Conservation (phyloP, 2,888 invertebrate genomes). For the Exocentrus adspersus region DNA sequence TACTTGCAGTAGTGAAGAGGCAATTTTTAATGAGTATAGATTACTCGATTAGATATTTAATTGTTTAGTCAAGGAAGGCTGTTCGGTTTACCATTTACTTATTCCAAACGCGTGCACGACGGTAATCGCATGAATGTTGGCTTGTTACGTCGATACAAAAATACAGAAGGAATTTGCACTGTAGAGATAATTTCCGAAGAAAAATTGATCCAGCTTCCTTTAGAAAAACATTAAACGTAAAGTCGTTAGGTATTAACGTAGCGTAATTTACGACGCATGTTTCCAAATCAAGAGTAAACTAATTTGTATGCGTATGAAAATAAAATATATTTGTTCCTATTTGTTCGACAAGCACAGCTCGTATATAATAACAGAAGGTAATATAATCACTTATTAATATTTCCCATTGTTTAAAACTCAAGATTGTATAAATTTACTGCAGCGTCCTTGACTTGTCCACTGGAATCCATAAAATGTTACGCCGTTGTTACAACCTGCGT, state of each 20-base stretch:
- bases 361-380: not conserved
- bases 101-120: slow-evolving; percentile 31
- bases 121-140: slow-evolving; percentile 6
- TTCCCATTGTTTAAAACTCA: slow-evolving; percentile 5
- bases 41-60: slow-evolving; percentile 52
- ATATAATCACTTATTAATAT: not conserved
- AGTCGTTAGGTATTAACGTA: no score
- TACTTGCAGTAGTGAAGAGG: slow-evolving; percentile 38
- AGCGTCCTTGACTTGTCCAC: not conserved
- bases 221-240: no score
- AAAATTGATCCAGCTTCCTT: no score
- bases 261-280: no score
- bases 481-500: not conserved
- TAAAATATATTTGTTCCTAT: not conserved
- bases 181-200: no score
- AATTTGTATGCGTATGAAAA: not conserved
- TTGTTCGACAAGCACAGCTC: not conserved
- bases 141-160: not conserved
- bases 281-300: not conserved
- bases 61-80: slow-evolving; percentile 42
- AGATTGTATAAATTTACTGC: slow-evolving; percentile 1
- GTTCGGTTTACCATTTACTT: slow-evolving; percentile 31
- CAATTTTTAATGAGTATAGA: slow-evolving; percentile 50
- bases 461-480: not conserved
- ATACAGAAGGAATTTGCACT: not conserved